Evolutionary conservation across 2,888 invertebrate species (phyloP).

Genomic region (Miltochrista miniata): DNA sequence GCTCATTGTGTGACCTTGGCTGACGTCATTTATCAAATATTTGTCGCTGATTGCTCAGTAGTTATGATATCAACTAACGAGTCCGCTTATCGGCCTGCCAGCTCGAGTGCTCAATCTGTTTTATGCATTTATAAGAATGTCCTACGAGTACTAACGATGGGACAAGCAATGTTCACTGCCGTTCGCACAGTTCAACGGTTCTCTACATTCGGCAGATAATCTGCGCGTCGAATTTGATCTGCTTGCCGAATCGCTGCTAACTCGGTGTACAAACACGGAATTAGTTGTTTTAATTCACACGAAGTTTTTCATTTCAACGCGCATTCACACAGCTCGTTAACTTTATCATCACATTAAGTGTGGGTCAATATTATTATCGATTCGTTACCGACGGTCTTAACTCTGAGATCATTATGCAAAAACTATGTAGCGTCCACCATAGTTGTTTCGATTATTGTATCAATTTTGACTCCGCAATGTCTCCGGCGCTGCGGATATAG

Average conservation of each 20-base stretch:
- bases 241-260: slow-evolving; percentile 30
- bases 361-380: too few relatives aligned
- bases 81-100: slow-evolving; percentile 7
- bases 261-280: slow-evolving; percentile 38
- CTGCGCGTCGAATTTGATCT: slow-evolving; percentile 27
- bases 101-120: slow-evolving; percentile 5
- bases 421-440: too few relatives aligned
- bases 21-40: slow-evolving; percentile 58
- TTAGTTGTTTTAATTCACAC: slow-evolving; percentile 21
- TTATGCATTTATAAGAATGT: slow-evolving; percentile 2
- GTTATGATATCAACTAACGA: slow-evolving; percentile 26
- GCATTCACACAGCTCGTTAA: too few relatives aligned
- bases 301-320: slow-evolving; percentile 14
- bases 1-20: slow-evolving; percentile 56
- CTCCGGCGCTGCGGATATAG: too few relatives aligned
- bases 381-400: too few relatives aligned
- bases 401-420: too few relatives aligned
- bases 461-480: too few relatives aligned
- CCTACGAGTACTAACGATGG: neutral
- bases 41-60: slow-evolving; percentile 52
- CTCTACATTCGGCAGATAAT: slow-evolving; percentile 27
- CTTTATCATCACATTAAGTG: too few relatives aligned
- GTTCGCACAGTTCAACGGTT: slow-evolving; percentile 3
- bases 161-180: neutral
- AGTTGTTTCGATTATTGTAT: too few relatives aligned